Conservation (phyloP, 2,888 invertebrate species). For the Drosophila prolongata region DNA sequence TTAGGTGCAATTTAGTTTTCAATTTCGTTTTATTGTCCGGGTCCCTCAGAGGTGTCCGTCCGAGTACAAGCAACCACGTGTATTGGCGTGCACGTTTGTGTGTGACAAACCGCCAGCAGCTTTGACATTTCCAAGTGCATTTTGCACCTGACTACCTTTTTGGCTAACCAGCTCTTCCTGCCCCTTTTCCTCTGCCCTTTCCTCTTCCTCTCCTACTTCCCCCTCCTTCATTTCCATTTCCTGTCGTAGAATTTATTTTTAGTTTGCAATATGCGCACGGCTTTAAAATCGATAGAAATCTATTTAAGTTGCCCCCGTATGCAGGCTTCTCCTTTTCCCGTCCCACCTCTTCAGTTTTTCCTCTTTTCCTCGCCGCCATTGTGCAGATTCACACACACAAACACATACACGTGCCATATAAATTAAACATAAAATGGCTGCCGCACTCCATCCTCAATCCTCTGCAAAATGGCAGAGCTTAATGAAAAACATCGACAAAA, state of each 20-base stretch:
- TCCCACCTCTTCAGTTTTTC: neutral
- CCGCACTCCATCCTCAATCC: conserved; percentile 41
- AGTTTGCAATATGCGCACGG: conserved; percentile 62
- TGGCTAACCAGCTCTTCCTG: conserved; percentile 43
- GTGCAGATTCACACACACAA: conserved; percentile 19
- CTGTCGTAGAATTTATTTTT: conserved; percentile 70
- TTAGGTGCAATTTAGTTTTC: conserved; percentile 74
- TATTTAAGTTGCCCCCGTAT: conserved; percentile 64
- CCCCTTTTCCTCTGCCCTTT: neutral
- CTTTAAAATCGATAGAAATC: conserved; percentile 76
- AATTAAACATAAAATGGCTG: conserved; percentile 71
- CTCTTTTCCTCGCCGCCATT: conserved; percentile 22
- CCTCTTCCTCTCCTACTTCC: conserved; percentile 2
- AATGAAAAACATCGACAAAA: conserved; percentile 44
- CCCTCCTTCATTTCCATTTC: conserved; percentile 28
- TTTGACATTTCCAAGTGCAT: conserved; percentile 75
- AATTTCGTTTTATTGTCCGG: conserved; percentile 63
- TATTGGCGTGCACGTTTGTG: conserved; percentile 8
- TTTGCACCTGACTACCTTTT: conserved; percentile 67
- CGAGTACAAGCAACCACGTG: conserved; percentile 10
- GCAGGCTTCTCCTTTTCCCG: conserved; percentile 19
- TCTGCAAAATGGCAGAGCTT: conserved; percentile 60
- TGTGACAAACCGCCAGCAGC: conserved; percentile 61
- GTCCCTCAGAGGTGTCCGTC: conserved; percentile 7
- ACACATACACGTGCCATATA: conserved; percentile 64